Conservation (phyloP, 2,797 vertebrate species). For the Otolemur crassicaudatus region DNA sequence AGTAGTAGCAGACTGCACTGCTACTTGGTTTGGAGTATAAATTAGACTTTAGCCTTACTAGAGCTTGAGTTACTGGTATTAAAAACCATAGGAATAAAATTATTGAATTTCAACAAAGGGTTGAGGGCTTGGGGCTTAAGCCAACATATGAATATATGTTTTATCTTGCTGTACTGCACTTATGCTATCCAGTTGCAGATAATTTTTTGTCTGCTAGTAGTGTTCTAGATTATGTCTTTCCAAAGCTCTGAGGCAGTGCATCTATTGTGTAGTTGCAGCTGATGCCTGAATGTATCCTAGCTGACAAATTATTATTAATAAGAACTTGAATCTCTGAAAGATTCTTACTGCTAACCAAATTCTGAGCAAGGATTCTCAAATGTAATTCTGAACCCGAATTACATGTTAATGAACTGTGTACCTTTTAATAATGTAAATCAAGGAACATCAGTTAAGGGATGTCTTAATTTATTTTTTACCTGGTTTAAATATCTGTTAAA, state of each 20-base stretch:
- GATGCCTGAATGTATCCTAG: slow-evolving; percentile 80
- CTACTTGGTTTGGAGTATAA: slow-evolving; percentile 70
- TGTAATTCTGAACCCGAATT: slow-evolving; percentile 76
- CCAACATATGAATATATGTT: slow-evolving; percentile 53
- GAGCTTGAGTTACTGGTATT: slow-evolving; percentile 69
- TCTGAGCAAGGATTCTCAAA: slow-evolving; percentile 67
- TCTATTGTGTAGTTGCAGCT: slow-evolving; percentile 78
- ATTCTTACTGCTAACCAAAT: slow-evolving; percentile 76
- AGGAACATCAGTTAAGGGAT: slow-evolving; percentile 71
- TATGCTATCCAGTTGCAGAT: slow-evolving; percentile 55
- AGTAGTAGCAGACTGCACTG: slow-evolving; percentile 56
- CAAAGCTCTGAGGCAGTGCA: slow-evolving; percentile 76
- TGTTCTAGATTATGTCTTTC: slow-evolving; percentile 72
- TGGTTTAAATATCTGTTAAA: slow-evolving; percentile 67
- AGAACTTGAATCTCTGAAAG: slow-evolving; percentile 76
- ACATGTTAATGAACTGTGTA: slow-evolving; percentile 70
- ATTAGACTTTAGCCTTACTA: slow-evolving; percentile 61
- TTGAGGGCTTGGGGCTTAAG: slow-evolving; percentile 62
- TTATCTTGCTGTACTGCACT: slow-evolving; percentile 58
- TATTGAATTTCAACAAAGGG: neutral
- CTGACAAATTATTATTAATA: slow-evolving; percentile 71
- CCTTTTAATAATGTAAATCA: slow-evolving; percentile 73
- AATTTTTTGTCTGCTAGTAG: slow-evolving; percentile 74
- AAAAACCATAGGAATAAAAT: slow-evolving; percentile 55
- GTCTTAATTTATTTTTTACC: slow-evolving; percentile 82